Percentiles rank a stretch among this genome's conserved stretches.
These are phyloP conservation scores for Drosophila leontia DNA, from an alignment of 1,140 invertebrate genomes.

Conservation along the genomic window DNA sequence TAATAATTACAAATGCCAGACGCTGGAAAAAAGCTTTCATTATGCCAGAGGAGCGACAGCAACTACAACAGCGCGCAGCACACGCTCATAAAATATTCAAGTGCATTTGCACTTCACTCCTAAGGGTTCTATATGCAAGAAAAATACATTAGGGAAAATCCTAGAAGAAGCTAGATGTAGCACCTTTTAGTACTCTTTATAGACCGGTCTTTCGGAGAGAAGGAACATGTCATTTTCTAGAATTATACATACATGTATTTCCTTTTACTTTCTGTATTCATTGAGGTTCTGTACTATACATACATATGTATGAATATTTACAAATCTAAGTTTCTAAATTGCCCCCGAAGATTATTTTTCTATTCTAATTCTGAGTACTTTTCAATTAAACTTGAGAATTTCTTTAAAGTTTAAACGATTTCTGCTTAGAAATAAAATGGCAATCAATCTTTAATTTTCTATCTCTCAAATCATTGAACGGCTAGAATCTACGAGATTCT, in stretches of 20 bases:
- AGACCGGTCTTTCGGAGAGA: not conserved
- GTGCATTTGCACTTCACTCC: conserved; percentile 70
- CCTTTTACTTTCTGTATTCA: not conserved
- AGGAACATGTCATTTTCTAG: not conserved
- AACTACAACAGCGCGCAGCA: conserved; percentile 38
- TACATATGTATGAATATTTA: not conserved
- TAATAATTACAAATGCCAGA: conserved; percentile 52
- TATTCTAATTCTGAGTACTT: too few relatives aligned
- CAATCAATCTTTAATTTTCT: not conserved
- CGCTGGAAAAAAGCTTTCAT: conserved; percentile 56
- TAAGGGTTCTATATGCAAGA: conserved; percentile 24
- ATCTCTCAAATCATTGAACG: not conserved
- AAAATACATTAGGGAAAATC: conserved; percentile 39
- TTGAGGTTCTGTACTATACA: not conserved
- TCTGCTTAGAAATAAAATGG: not conserved
- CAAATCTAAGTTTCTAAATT: not conserved
- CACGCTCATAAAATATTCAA: conserved; percentile 76
- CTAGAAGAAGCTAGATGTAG: conserved; percentile 11
- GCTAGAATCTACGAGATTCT: not conserved
- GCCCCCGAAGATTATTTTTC: not conserved
- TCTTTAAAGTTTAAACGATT: conserved; percentile 1
- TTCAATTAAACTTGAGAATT: not conserved
- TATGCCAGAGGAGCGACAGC: conserved; percentile 40
- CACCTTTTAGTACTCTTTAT: conserved; percentile 9
- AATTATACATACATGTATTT: too few relatives aligned